Conservation (phyloP, 2,113 vertebrate species). For the Odocoileus hemionus region DNA sequence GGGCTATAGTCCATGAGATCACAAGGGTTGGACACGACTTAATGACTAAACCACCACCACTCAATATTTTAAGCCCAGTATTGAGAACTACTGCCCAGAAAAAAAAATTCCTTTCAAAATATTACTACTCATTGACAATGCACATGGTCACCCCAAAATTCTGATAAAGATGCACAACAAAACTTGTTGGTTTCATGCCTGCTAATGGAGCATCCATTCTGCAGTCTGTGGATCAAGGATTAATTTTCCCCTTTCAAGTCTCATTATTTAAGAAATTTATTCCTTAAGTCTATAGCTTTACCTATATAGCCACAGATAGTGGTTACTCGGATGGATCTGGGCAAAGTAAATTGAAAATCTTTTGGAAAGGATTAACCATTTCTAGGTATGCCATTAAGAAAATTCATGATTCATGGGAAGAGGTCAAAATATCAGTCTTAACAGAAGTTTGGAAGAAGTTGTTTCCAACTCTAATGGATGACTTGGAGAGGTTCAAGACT, state of each 20-base stretch:
- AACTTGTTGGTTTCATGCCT: not conserved
- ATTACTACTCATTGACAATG: not conserved
- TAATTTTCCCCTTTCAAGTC: not conserved
- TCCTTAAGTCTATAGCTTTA: not conserved
- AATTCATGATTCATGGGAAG: not conserved
- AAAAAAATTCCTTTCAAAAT: not conserved
- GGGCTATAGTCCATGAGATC: not conserved
- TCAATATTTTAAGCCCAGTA: not conserved
- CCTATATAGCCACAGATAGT: not conserved
- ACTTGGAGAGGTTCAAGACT: not conserved
- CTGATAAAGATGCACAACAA: not conserved
- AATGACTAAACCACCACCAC: not conserved
- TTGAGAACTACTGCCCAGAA: not conserved
- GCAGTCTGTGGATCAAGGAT: not conserved
- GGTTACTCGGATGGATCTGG: not conserved
- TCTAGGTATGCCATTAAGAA: not conserved
- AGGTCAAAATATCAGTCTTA: not conserved
- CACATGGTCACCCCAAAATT: not conserved
- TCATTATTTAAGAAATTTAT: not conserved
- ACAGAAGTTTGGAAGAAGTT: not conserved
- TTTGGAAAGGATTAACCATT: not conserved
- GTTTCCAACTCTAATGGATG: not conserved
- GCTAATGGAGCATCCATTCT: not conserved
- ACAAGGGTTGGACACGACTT: not conserved
- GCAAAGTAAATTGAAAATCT: not conserved